Evolutionary conservation across 2,888 invertebrate genomes (phyloP).

Genomic region (Thecophora atra): DNA sequence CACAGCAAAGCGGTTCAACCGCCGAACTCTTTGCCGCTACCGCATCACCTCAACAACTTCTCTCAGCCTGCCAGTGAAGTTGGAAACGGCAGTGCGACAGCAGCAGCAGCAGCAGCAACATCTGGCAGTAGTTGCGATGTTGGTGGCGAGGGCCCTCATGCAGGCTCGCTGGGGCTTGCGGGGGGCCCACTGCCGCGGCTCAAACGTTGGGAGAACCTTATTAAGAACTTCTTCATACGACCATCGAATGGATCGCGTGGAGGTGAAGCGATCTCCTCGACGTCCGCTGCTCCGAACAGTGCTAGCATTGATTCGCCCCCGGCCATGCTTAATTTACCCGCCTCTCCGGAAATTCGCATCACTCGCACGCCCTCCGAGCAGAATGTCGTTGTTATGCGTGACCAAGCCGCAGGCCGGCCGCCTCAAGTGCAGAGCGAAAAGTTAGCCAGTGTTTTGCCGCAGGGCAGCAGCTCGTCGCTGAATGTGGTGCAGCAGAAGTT

Average conservation of each 20-base stretch:
- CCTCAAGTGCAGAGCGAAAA: conserved; percentile 43
- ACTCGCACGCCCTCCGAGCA: conserved; percentile 64
- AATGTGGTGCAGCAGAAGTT: conserved; percentile 65
- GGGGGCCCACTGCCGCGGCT: conserved; percentile 61
- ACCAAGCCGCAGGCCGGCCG: conserved; percentile 48
- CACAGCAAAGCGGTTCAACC: conserved; percentile 25
- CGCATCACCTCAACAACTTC: conserved; percentile 28
- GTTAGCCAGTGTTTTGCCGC: conserved; percentile 49
- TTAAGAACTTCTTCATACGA: conserved; percentile 64
- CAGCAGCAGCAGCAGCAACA: conserved; percentile 12
- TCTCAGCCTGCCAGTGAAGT: conserved; percentile 14
- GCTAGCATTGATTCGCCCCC: not conserved
- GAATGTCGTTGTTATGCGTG: conserved; percentile 58
- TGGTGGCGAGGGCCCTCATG: conserved; percentile 55
- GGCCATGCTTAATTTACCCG: conserved; percentile 49
- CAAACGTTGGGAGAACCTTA: conserved; percentile 64
- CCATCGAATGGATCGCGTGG: conserved; percentile 42
- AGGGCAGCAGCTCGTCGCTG: conserved; percentile 60
- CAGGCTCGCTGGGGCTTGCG: conserved; percentile 59
- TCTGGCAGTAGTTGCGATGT: conserved; percentile 37
- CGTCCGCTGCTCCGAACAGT: not conserved
- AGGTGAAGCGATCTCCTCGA: conserved; percentile 27
- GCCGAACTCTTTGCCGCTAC: conserved; percentile 41
- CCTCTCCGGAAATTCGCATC: conserved; percentile 60
- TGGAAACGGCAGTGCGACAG: conserved; percentile 5